Evolutionary conservation across 2,113 vertebrate species (phyloP).

Genomic region (Emydocephalus ijimae): DNA sequence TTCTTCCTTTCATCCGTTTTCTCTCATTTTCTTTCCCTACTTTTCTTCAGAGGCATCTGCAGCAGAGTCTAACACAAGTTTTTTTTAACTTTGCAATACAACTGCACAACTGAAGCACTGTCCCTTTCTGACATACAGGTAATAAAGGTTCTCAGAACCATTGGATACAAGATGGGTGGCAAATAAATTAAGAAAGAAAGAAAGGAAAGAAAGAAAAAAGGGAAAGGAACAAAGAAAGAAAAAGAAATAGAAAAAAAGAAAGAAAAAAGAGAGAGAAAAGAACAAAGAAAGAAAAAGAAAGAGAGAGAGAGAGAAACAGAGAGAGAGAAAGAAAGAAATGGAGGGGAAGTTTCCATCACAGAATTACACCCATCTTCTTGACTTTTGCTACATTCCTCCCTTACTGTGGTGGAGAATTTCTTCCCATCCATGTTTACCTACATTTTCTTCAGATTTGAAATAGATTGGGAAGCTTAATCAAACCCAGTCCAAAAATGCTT

Average conservation of each 20-base stretch:
- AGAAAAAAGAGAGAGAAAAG: accelerated
- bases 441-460: not conserved
- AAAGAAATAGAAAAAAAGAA: accelerated
- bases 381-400: not conserved
- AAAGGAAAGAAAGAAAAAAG: no score
- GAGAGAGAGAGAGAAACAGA: accelerated
- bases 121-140: not conserved
- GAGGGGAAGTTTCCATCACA: no score
- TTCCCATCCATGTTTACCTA: not conserved
- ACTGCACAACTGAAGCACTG: not conserved
- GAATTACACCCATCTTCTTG: no score
- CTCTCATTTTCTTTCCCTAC: not conserved
- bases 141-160: not conserved
- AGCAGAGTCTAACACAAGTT: not conserved
- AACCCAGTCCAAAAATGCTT: not conserved
- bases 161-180: no score
- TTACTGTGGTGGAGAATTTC: not conserved
- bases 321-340: no score
- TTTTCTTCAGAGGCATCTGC: not conserved
- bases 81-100: not conserved
- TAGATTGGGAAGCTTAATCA: not conserved
- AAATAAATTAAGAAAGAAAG: no score
- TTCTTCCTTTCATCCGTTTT: not conserved
- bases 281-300: no score
- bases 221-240: no score